A percentile compares a stretch with the other conserved stretches of the same genome.
These are phyloP conservation scores for Semibalanus balanoides DNA, from an alignment of 1,140 invertebrate genomes.

Conservation along the genomic window DNA sequence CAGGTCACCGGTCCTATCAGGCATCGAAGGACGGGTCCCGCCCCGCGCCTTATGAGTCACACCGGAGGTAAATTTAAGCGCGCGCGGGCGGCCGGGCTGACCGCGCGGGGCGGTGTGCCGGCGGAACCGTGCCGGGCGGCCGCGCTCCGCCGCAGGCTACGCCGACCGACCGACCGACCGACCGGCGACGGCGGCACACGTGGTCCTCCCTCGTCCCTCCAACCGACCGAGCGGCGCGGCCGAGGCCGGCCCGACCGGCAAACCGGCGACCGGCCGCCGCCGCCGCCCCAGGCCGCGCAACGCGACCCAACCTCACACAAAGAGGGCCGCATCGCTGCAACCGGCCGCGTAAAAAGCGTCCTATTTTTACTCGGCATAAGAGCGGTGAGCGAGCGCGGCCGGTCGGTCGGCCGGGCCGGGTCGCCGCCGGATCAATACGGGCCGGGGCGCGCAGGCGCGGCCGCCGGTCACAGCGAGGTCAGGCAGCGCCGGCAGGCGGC, in stretches of 20 bases:
- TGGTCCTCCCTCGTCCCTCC: neutral
- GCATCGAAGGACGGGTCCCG: no score
- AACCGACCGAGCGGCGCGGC: no score
- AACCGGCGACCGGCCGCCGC: no score
- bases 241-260: no score
- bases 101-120: no score
- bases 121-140: no score
- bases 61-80: neutral
- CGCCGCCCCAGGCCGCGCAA: no score
- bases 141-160: no score
- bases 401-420: no score
- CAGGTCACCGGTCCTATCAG: no score
- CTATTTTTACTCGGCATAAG: neutral
- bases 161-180: no score
- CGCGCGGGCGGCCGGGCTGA: neutral
- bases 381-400: neutral
- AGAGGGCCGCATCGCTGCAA: neutral
- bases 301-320: neutral
- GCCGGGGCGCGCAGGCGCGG: no score
- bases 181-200: neutral
- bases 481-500: neutral
- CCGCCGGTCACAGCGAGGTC: neutral
- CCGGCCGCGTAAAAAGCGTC: neutral
- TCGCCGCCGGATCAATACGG: neutral
- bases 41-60: neutral